Percentiles rank a stretch among this genome's conserved stretches.
These are phyloP conservation scores for Dusona sp. DNA, from an alignment of 2,888 invertebrate species.

Conservation along the genomic window DNA sequence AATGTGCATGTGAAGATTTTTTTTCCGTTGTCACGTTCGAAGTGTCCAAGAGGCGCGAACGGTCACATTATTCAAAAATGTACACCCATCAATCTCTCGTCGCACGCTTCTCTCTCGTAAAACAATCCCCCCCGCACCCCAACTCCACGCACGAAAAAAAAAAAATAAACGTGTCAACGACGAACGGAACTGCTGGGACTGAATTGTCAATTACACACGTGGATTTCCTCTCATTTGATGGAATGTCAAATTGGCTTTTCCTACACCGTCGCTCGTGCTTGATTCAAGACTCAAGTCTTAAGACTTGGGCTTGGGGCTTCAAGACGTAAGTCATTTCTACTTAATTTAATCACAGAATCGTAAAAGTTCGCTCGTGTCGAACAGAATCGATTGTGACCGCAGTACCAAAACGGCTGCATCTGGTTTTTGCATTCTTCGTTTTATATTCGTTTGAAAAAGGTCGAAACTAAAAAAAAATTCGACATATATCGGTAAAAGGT, in stretches of 20 bases:
- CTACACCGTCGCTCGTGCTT: slow-evolving; percentile 2
- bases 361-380: background rate
- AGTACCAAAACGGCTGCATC: slow-evolving; percentile 57
- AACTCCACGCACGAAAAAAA: background rate
- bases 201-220: slow-evolving; percentile 79
- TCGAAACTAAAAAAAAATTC: background rate
- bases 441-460: background rate
- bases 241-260: background rate
- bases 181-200: slow-evolving; percentile 80
- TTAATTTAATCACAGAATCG: background rate
- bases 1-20: slow-evolving; percentile 54
- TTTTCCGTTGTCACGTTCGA: slow-evolving; percentile 60
- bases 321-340: background rate
- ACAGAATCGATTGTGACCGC: background rate
- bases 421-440: background rate
- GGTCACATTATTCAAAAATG: slow-evolving; percentile 79
- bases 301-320: too few relatives aligned
- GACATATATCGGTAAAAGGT: background rate
- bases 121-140: slow-evolving; percentile 13
- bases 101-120: slow-evolving; percentile 41
- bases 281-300: background rate
- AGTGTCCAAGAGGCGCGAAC: slow-evolving; percentile 75
- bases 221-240: slow-evolving; percentile 14
- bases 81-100: slow-evolving; percentile 76
- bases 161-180: slow-evolving; percentile 32